Evolutionary conservation across 2,888 invertebrate species (phyloP).

Genomic region (Ptychoptera albimana): DNA sequence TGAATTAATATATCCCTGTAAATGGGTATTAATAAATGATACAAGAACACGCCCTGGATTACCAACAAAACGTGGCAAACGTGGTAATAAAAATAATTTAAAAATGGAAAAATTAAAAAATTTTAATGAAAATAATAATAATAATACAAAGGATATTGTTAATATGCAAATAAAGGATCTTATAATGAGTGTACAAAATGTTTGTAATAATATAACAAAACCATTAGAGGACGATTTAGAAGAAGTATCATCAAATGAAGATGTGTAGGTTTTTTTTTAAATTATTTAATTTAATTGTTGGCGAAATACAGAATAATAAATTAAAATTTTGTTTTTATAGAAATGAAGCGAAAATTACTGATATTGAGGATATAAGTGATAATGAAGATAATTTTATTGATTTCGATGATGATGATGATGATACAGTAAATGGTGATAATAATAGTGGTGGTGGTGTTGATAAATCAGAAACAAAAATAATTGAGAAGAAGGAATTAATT

Average conservation of each 20-base stretch:
- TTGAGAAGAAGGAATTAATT: not conserved
- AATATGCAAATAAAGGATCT: too few relatives aligned
- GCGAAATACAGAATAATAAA: not conserved
- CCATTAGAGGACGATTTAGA: constrained; percentile 14
- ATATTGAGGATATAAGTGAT: constrained; percentile 1
- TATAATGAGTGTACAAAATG: too few relatives aligned
- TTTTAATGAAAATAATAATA: constrained; percentile 13
- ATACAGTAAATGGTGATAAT: not conserved
- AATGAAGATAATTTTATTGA: not conserved
- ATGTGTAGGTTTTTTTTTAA: constrained; percentile 21
- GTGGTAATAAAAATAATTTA: not conserved
- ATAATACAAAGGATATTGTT: constrained; percentile 17
- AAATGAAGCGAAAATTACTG: not conserved
- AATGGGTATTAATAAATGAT: constrained; percentile 5
- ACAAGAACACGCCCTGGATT: constrained; percentile 9
- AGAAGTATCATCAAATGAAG: constrained; percentile 21
- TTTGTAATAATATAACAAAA: not conserved
- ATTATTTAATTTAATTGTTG: too few relatives aligned
- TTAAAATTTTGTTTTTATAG: not conserved
- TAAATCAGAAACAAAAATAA: not conserved
- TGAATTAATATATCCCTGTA: not conserved
- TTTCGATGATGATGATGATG: not conserved
- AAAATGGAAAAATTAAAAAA: not conserved
- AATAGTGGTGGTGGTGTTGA: not conserved
- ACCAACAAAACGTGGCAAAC: constrained; percentile 11